Conservation (phyloP, 2,113 vertebrate genomes). For the Indicator maculatus region DNA sequence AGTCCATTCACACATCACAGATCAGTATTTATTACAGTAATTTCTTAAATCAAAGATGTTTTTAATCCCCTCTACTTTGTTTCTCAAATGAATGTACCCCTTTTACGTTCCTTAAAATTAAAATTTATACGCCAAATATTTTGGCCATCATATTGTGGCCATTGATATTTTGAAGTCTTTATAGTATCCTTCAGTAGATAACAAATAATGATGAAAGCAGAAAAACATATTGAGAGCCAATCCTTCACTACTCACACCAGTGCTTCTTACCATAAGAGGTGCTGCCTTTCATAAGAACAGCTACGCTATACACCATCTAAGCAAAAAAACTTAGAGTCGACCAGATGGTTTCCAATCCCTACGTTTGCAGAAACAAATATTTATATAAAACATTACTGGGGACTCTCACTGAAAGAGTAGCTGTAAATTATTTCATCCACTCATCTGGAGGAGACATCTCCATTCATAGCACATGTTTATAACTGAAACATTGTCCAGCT, state of each 20-base stretch:
- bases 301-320: not conserved
- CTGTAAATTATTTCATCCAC: conserved; percentile 25
- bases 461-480: conserved; percentile 16
- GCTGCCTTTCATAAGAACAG: not conserved
- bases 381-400: not conserved
- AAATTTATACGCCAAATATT: not conserved
- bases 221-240: not conserved
- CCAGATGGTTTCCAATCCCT: not conserved
- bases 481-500: not conserved
- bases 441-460: not conserved
- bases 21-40: not conserved
- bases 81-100: not conserved
- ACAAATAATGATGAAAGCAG: not conserved
- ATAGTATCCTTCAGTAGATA: not conserved
- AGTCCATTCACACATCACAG: not conserved
- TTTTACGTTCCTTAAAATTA: not conserved
- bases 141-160: not conserved
- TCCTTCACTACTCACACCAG: not conserved
- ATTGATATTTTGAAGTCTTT: not conserved
- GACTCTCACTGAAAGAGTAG: not conserved
- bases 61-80: not conserved
- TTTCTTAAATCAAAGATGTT: not conserved
- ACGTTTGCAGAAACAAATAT: conserved; percentile 14
- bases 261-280: not conserved
- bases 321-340: not conserved